Evolutionary conservation across 2,888 invertebrate genomes (phyloP), one percentile per base, ranked within the genome.

Genomic region (Drosophila monieri): DNA sequence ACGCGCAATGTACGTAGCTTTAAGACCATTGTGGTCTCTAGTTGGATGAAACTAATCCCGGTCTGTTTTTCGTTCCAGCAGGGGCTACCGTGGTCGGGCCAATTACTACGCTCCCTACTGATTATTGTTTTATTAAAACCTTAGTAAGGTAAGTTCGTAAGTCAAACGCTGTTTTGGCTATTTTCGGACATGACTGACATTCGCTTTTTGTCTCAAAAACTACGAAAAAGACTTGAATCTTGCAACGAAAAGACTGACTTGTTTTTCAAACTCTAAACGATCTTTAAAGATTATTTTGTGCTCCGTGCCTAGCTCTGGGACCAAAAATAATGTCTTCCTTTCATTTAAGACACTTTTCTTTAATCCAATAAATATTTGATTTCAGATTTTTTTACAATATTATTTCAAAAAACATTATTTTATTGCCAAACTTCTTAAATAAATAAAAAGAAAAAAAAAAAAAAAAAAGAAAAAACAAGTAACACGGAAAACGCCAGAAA

Each of bases 391-490:
- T 91, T 91, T 90, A 88, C 90, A 90, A 86, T 89, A 90, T 89
- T 90, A 89, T 88, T 91, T 91, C 91, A 91, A 91, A 91, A 91
- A 91, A 91, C 91, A 91, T 90, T 90, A 90, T 91, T 91, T 88
- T 85, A 89, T 90, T 90, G 90, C 88, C 90, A 90, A 86, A 84
- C 88, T 86, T 90, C 89, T 89, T 88, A 81, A 78, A 70, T 80
- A 80, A 78, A 87, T 75, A 88, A 80, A 78, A 60, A 78, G 71
- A 81, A 74, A 64, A 78, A 77, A 77, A 81, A 74, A 64, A 78
- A 77, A 77, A 74, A 72, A 79, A 77, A 76, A 76, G 72, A 78
- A 77, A 80, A 78, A 87, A 79, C 78, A 73, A 80, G n/a, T n/a
- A 68, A 56, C 70, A 75, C 78, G 78, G 78, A 74, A 73, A 70